Evolutionary conservation across 1,140 invertebrate species (phyloP), one percentile per base, ranked within the genome.

Genomic region (Eciton burchellii): DNA sequence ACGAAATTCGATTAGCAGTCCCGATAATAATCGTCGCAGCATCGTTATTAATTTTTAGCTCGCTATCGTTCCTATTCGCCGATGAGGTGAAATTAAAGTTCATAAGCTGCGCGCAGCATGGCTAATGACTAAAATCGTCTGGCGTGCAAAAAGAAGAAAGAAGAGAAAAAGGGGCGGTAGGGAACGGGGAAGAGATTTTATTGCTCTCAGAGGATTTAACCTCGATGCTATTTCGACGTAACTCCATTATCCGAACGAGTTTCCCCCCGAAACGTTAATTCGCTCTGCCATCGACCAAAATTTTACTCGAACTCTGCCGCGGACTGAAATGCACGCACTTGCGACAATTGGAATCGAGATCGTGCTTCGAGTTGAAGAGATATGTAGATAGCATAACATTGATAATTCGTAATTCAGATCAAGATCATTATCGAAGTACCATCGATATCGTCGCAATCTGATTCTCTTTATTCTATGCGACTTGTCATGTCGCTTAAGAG

Each of bases 241-340:
- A 88, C 83, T 84, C 85, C 66, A 88, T 88, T 88, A 87, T 74
- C 56, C 70, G 70, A 74, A 84, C 82, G 83, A 82, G 82, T 84
- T 87, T 77, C 72, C 47, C n/a, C 60, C 14, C 66, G 63, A 76
- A 76, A 82, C 76, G 70, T 77, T 87, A 73, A 66, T 63, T 87
- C 77, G 84, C 85, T 62, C 68, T 29, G 4, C 26, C 24, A 35
- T 71, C 43, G 11, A 72, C 63, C 62, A 65, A 87, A 88, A 82
- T 87, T 88, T 82, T 52, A 54, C 57, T 59, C 47, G 26, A 70
- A 77, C 62, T 56, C 6, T 19, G 19, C 0, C 21, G 16, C 16
- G 5, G 29, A 54, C 63, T 79, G 70, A 79, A 77, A 77, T 29
- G 68, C 45, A 57, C 12, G 49, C 14, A 62, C 26, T 49, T 5